phyloP scores from a whole-genome alignment of 2,888 invertebrate genomes.

The Lagria hirta region DNA sequence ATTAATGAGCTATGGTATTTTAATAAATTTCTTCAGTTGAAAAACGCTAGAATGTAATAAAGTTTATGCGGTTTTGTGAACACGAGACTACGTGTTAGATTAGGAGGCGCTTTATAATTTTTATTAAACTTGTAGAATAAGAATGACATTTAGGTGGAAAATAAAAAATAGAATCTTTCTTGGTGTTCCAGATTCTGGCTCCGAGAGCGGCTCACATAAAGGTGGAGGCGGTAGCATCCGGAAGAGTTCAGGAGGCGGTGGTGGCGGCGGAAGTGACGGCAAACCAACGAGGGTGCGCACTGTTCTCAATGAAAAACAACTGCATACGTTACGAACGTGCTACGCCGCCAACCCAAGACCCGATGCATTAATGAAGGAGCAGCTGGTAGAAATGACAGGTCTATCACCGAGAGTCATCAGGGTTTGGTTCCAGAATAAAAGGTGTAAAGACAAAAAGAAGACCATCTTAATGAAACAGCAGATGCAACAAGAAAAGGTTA shows the following conservation, averaged over 20 bases:
- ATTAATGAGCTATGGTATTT: no score
- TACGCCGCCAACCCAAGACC: constrained; percentile 98
- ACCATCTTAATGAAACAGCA: constrained; percentile 96
- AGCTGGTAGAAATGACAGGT: constrained; percentile 98
- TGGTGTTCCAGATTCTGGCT: constrained; percentile 84
- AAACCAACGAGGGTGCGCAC: constrained; percentile 99
- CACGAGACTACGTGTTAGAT: no score
- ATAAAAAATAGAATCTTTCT: no score
- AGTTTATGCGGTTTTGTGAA: no score
- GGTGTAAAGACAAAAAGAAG: constrained; percentile 97
- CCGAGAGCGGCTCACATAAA: constrained; percentile 87
- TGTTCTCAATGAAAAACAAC: constrained; percentile 97
- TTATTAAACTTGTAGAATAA: no score
- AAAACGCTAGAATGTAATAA: no score
- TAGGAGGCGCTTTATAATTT: no score
- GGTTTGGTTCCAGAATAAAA: constrained; percentile 99
- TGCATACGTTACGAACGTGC: constrained; percentile 95
- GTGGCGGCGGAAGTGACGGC: constrained; percentile 70
- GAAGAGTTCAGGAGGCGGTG: constrained; percentile 56
- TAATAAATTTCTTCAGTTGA: no score
- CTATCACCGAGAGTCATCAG: constrained; percentile 96
- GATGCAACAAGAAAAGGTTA: constrained; percentile 97
- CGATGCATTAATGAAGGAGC: constrained; percentile 99
- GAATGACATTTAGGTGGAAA: no score
- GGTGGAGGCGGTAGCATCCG: constrained; percentile 60